Base-by-base conservation (phyloP, 2,888 invertebrate genomes). In the Pseudolycoriella hygida region DNA sequence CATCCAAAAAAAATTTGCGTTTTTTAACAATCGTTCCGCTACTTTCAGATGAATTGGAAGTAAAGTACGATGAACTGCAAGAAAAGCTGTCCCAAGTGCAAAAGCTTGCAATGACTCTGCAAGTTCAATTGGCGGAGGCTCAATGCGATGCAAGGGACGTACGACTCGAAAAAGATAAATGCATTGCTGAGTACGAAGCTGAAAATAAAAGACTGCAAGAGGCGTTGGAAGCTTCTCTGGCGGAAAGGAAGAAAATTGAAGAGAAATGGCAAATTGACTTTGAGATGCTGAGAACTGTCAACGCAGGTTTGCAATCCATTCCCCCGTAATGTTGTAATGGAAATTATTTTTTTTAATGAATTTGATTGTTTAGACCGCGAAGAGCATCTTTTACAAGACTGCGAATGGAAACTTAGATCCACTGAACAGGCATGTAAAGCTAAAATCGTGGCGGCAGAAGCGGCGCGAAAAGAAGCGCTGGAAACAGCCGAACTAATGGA, bases 391-490 rank as follows among this genome's bases (percentile, higher is more conserved):
- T 66, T 85, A 52, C 76, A 77, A 3, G 85, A 86, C 66, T 85
- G 84, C 63, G 85, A 86, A 67, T 86, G 84, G 84, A 83, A 85
- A 66, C 68, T 84, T 59, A 61, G 85, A 34, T 80, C 83, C 60
- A 72, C 84, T 54, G 80, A 84, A 64, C 75, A 75, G 53, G 67
- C 70, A 8, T 80, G 80, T 46, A 73, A 84, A 52, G 70, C 71
- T 51, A 70, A 71, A 53, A 51, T 74, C 18, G 71, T 72, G 49
- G 78, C 79, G 25, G 73, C 74, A 42, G 76, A 76, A 52, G 70
- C 66, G 51, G 67, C 66, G 41, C 71, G 74, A 40, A 70, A 67
- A 47, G 71, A 72, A 64, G 72, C 73, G 30, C 42, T 67, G 10
- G 61, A 66, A 49, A 64, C 67, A 49, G 57, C 57, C 8, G 54